phyloP scores from a whole-genome alignment of 1,140 invertebrate species.

The Halictus rubicundus region DNA sequence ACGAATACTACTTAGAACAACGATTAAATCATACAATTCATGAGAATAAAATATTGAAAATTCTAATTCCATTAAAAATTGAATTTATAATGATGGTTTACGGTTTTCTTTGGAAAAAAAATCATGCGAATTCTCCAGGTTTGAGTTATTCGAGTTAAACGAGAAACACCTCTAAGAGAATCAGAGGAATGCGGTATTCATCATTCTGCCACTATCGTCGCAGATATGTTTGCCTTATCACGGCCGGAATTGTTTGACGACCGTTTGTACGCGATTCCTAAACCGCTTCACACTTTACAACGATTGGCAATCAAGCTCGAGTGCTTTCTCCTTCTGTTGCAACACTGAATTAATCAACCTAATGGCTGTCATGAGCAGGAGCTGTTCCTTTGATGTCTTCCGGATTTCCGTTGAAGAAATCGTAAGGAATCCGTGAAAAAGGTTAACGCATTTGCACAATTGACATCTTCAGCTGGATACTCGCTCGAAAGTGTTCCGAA shows the following conservation, averaged over 20 bases:
- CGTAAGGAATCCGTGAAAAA: not conserved
- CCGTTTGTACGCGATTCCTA: not conserved
- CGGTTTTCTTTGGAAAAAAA: too few relatives aligned
- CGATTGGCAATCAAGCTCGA: slow-evolving; percentile 11
- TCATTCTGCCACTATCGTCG: not conserved
- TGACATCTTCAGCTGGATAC: too few relatives aligned
- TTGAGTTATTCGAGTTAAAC: too few relatives aligned
- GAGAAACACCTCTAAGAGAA: too few relatives aligned
- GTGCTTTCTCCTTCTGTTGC: slow-evolving; percentile 13
- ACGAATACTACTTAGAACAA: too few relatives aligned
- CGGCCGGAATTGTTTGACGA: not conserved
- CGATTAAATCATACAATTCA: too few relatives aligned
- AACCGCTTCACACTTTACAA: not conserved
- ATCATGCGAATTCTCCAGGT: too few relatives aligned
- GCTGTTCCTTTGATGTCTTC: not conserved
- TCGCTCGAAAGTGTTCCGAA: too few relatives aligned
- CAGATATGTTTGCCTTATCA: not conserved
- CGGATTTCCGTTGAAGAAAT: not conserved
- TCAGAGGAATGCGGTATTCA: not conserved
- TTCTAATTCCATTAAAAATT: too few relatives aligned
- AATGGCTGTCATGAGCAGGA: not conserved
- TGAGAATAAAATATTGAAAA: too few relatives aligned
- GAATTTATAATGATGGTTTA: too few relatives aligned
- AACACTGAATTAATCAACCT: slow-evolving; percentile 33
- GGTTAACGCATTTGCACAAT: not conserved